A percentile compares a stretch with the other conserved stretches of the same genome.
These are phyloP conservation scores for Melanotaenia pygmaea DNA, from an alignment of 2,797 vertebrate species.

Conservation along the genomic window DNA sequence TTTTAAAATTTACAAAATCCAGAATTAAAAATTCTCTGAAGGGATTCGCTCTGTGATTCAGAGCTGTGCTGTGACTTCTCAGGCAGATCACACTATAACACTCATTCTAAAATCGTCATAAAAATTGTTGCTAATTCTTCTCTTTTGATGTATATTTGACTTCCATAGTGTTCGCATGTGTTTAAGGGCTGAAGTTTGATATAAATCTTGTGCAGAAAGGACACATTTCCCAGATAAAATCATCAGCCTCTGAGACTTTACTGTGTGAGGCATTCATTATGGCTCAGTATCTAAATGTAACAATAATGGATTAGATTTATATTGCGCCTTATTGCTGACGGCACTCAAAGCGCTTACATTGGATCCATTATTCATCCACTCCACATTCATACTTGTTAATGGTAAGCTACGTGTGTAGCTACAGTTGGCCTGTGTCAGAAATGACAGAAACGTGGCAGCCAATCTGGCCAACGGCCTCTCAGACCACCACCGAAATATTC, in stretches of 20 bases:
- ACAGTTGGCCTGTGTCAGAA: no score
- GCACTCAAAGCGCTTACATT: constrained; percentile 9
- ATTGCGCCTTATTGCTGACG: no score
- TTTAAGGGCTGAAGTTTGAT: constrained; percentile 53
- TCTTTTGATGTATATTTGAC: constrained; percentile 6
- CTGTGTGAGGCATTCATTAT: not conserved
- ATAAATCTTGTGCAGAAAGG: constrained; percentile 43
- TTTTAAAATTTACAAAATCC: constrained; percentile 49
- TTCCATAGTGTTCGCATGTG: constrained; percentile 9
- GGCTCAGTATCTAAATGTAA: no score
- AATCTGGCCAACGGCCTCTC: no score
- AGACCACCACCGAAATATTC: no score
- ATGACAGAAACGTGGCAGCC: no score
- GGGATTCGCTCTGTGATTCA: constrained; percentile 39
- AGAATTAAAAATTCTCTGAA: constrained; percentile 53
- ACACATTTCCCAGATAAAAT: constrained; percentile 34
- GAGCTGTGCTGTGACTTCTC: constrained; percentile 53
- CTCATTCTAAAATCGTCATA: constrained; percentile 49
- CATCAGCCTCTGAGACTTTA: constrained; percentile 6
- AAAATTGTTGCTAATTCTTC: constrained; percentile 11
- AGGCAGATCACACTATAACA: constrained; percentile 55
- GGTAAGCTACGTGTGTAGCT: no score
- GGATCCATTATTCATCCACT: not conserved
- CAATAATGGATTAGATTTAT: no score
- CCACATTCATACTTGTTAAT: no score